Conservation (phyloP, 2,888 invertebrate species). For the Thelaira solivaga region DNA sequence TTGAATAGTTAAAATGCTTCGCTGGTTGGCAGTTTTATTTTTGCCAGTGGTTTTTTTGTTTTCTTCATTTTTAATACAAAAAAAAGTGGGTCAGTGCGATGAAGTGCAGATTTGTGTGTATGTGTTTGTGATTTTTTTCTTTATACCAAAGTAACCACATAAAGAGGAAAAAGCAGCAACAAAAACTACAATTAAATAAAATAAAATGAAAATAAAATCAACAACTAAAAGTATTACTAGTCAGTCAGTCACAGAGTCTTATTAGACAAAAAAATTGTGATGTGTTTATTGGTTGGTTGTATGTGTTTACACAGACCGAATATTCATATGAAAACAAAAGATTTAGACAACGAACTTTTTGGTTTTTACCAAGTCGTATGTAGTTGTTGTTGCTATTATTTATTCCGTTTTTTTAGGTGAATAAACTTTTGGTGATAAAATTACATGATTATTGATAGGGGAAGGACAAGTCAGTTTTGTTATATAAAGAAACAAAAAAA, state of each 20-base stretch:
- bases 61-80: slow-evolving; percentile 23
- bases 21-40: slow-evolving; percentile 36
- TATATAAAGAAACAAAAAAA: too few relatives aligned
- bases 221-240: slow-evolving; percentile 48
- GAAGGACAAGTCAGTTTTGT: slow-evolving; percentile 54
- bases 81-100: slow-evolving; percentile 71
- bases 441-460: slow-evolving; percentile 39
- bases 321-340: slow-evolving; percentile 51
- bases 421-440: slow-evolving; percentile 49
- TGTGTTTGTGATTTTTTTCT: not conserved
- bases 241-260: not conserved
- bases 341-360: slow-evolving; percentile 57
- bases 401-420: slow-evolving; percentile 34
- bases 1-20: slow-evolving; percentile 52
- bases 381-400: slow-evolving; percentile 14
- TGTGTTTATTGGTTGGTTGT: not conserved
- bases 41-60: not conserved
- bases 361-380: not conserved
- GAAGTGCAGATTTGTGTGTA: slow-evolving; percentile 69
- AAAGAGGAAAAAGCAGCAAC: slow-evolving; percentile 30
- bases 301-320: not conserved
- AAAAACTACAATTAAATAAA: slow-evolving; percentile 36
- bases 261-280: slow-evolving; percentile 20
- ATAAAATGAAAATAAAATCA: slow-evolving; percentile 53
- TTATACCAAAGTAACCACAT: slow-evolving; percentile 30